Conservation (phyloP, 1,140 invertebrate species). For the Eciton burchellii region DNA sequence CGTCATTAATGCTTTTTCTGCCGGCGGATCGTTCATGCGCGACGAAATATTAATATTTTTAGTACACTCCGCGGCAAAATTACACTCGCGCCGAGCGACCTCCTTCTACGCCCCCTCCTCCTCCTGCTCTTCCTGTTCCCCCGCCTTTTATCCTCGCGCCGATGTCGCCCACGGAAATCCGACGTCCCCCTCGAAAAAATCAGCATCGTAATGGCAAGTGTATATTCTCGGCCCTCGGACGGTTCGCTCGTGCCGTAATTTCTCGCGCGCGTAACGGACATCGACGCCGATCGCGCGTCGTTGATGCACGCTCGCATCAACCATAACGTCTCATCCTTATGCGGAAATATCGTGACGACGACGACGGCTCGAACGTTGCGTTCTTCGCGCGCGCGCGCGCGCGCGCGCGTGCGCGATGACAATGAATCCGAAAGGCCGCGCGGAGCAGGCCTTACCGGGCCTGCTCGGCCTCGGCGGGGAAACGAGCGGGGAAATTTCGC, state of each 20-base stretch:
- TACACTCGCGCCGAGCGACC: background rate
- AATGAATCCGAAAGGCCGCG: background rate
- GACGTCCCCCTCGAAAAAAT: background rate
- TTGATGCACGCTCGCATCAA: conserved; percentile 7
- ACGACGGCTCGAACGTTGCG: too few species aligned
- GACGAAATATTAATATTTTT: conserved; percentile 66
- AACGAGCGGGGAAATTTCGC: background rate
- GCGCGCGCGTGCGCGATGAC: too few species aligned
- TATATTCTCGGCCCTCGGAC: conserved; percentile 37
- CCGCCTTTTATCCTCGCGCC: background rate
- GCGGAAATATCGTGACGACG: conserved; percentile 5
- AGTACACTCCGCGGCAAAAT: conserved; percentile 30
- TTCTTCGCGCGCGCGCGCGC: background rate
- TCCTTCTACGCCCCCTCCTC: background rate
- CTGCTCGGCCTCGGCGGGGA: background rate
- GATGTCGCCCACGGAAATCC: background rate
- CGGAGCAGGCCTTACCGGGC: background rate
- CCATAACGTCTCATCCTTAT: conserved; percentile 10
- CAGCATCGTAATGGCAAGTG: conserved; percentile 45
- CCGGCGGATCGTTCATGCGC: conserved; percentile 41
- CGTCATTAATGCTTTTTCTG: conserved; percentile 51
- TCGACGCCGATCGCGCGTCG: background rate
- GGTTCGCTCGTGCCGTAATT: conserved; percentile 30
- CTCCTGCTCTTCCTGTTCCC: too few species aligned
- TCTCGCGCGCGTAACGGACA: background rate